Base-by-base conservation (phyloP, 2,113 vertebrate species). In the Mionectes macconnelli region DNA sequence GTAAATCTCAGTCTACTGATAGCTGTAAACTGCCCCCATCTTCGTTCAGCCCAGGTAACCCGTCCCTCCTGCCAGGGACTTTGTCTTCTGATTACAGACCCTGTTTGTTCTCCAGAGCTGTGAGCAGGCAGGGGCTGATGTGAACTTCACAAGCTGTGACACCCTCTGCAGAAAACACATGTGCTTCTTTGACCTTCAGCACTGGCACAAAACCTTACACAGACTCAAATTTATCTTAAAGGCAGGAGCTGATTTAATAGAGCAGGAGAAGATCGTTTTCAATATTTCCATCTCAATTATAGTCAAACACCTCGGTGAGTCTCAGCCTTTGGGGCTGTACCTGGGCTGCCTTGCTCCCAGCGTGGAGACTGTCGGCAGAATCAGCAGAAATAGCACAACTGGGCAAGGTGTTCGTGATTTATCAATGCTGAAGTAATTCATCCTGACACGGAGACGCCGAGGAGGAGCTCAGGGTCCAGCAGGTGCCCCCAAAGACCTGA, bases 281-380 rank as follows among this genome's bases (percentile, higher is more conserved):
- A 87, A 4, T 85, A 95, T 96, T 96, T 96, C 87, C 89, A 76
- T 94, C 95, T 95, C 95, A 96, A 89, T 96, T 95, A 94, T 0
- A 96, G 80, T 87, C 94, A 95, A 97, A 89, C 83, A 68, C 80
- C 87, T 90, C 16, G 0, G 81, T 6, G 52, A 96, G 72, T 5
- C 88, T 81, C 92, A 96, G 95, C 88, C 94, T 93, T 93, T 92
- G 84, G 90, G 93, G 88, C 79, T 78, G 68, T 87, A 66, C 83
- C 77, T 81, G 76, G 68, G 77, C 95, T 90, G 90, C 55, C 86
- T 70, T 70, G 86, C 89, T 96, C 86, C 80, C 69, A 72, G 76
- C 9, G 0, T 37, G 52, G 85, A 87, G 85, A 59, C 79, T 70
- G 47, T 44, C 18, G 2, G 94, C 90, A 94, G 88, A 84, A 94